Conservation (phyloP, 2,797 vertebrate genomes). For the Coreius guichenoti region DNA sequence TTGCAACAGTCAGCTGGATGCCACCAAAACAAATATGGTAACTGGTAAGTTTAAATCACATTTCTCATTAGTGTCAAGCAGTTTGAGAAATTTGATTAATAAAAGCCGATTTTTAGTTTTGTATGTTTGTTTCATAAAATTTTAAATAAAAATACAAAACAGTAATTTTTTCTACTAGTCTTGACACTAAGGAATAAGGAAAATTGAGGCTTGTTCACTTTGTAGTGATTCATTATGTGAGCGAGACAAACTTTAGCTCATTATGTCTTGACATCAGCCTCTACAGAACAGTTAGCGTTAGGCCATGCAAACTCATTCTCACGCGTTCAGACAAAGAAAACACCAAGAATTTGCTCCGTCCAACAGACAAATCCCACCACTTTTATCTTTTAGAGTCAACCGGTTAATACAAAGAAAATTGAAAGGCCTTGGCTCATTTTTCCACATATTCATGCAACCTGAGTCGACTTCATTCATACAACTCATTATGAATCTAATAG, state of each 20-base stretch:
- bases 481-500: conserved; percentile 49
- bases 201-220: not conserved
- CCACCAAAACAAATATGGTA: not conserved
- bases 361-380: conserved; percentile 21
- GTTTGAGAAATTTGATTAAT: not conserved
- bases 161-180: not conserved
- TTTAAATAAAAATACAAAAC: not conserved
- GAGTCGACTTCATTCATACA: conserved; percentile 52
- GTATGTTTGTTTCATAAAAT: not conserved
- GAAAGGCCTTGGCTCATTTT: conserved; percentile 47
- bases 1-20: not conserved
- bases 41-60: not conserved
- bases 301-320: not conserved
- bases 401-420: not conserved
- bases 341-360: not conserved
- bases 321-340: not conserved
- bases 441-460: conserved; percentile 48
- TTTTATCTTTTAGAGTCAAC: conserved; percentile 10
- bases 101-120: not conserved
- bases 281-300: not conserved
- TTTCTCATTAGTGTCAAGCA: not conserved
- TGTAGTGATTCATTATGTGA: not conserved
- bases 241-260: not conserved
- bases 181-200: no score
- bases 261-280: not conserved